Conservation (phyloP, 2,888 invertebrate genomes). For the Odontothrips loti region DNA sequence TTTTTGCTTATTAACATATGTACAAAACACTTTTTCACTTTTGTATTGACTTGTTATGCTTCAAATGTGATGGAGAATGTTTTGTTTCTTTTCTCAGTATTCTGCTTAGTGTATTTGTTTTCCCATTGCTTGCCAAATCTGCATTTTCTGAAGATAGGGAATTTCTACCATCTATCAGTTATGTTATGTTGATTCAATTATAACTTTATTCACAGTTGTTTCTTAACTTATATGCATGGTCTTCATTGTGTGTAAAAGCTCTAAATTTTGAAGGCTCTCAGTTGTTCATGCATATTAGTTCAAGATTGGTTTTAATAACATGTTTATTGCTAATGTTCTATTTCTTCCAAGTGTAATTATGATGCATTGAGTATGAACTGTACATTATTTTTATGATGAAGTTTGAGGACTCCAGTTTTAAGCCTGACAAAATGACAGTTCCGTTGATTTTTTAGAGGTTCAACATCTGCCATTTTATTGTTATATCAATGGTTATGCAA, state of each 20-base stretch:
- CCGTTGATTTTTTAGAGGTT: too few relatives aligned
- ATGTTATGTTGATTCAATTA: conserved; percentile 11
- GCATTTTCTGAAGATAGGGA: not conserved
- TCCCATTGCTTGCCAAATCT: conserved; percentile 9
- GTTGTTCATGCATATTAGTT: too few relatives aligned
- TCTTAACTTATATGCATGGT: not conserved
- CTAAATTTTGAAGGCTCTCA: too few relatives aligned
- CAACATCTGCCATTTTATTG: too few relatives aligned
- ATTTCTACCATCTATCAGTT: conserved; percentile 1
- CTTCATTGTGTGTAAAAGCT: not conserved
- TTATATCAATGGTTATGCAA: too few relatives aligned
- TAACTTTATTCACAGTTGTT: conserved; percentile 5
- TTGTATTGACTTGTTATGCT: conserved; percentile 13
- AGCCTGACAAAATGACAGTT: too few relatives aligned
- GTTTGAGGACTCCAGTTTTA: too few relatives aligned
- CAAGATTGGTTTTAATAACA: not conserved
- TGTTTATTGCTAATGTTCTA: not conserved
- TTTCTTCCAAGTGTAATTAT: not conserved
- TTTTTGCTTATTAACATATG: conserved; percentile 21
- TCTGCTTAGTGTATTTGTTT: conserved; percentile 5
- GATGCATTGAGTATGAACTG: not conserved
- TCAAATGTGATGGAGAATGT: conserved; percentile 16
- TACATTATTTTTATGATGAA: too few relatives aligned
- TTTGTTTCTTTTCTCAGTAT: conserved; percentile 15
- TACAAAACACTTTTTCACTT: conserved; percentile 23